Base-by-base conservation (phyloP, 2,888 invertebrate species). In the Pediacus dermestoides region DNA sequence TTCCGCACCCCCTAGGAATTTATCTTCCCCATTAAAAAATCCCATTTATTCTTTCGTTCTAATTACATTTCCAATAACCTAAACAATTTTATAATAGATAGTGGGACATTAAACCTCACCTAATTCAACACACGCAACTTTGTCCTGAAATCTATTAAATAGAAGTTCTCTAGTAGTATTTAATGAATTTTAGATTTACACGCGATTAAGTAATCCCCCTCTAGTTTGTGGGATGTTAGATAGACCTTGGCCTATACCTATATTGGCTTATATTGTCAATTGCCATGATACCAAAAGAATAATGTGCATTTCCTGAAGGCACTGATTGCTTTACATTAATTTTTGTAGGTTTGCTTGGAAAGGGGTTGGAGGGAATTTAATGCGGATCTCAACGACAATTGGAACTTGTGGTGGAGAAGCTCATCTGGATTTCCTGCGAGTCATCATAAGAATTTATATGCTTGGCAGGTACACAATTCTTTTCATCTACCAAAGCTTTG, bases 351-450 rank as follows among this genome's bases (percentile, higher is more conserved):
- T 16, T 86, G 85, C 60, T 72, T 80, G 35, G 87, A 87, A 66
- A 74, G 88, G 6, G 88, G 88, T 0, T 89, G 88, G 89, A 74
- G 81, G 27, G 82, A 87, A 61, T 87, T 81, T 67, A 74, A 73
- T 23, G 69, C 74, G 15, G 81, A 85, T 42, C 76, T 76, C 14
- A 68, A 70, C 1, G 82, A 83, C 46, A 77, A 80, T 42, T 90
- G 89, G 89, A 88, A 89, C 60, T 73, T 89, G 2, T 89, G 88
- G 88, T 90, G 88, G 88, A 74, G 82, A 53, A 81, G 82, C 2
- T n/a, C n/a, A n/a, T 79, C 82, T 9, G 81, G 85, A n/a, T 85
- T 88, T 62, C 78, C 86, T 2, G 70, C 77, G 10, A 61, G 60
- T 37, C 65, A 81, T 58, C 80, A 82, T 58, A 81, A 79, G 60